These are phyloP conservation scores for Apodemus agrarius DNA, from an alignment of 2,797 vertebrate species.

Conservation along the genomic window DNA sequence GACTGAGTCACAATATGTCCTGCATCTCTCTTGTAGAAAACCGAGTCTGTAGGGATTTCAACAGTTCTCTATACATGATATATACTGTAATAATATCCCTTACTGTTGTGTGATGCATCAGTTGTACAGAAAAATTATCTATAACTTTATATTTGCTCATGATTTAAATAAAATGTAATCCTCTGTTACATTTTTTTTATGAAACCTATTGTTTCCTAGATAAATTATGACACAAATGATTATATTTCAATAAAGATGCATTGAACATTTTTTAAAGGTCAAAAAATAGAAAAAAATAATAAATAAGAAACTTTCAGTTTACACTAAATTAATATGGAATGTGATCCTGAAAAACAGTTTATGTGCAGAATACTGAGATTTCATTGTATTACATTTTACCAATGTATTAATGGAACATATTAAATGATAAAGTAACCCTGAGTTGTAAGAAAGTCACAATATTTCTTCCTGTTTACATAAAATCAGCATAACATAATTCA, in stretches of 20 bases:
- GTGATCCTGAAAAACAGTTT: background rate
- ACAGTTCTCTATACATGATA: background rate
- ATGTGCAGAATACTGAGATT: background rate
- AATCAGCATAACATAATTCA: background rate
- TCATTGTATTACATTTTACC: background rate
- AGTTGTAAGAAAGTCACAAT: background rate
- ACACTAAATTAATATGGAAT: background rate
- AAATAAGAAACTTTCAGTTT: background rate
- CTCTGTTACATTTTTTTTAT: constrained; percentile 4
- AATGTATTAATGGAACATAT: background rate
- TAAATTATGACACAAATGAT: background rate
- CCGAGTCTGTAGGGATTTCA: background rate
- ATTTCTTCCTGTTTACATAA: background rate
- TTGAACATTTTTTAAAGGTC: background rate
- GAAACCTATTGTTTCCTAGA: background rate
- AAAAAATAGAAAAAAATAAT: background rate
- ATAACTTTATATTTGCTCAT: background rate
- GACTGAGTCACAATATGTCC: background rate
- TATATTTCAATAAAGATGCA: background rate
- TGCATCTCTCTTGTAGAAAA: background rate
- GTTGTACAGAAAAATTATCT: background rate
- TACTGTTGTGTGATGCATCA: background rate
- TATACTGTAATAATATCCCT: background rate
- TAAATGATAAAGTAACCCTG: constrained; percentile 14
- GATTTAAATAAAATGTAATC: background rate